Evolutionary conservation across 2,113 vertebrate genomes (phyloP), one percentile per base, ranked within the genome.

Genomic region (Anas platyrhynchos): DNA sequence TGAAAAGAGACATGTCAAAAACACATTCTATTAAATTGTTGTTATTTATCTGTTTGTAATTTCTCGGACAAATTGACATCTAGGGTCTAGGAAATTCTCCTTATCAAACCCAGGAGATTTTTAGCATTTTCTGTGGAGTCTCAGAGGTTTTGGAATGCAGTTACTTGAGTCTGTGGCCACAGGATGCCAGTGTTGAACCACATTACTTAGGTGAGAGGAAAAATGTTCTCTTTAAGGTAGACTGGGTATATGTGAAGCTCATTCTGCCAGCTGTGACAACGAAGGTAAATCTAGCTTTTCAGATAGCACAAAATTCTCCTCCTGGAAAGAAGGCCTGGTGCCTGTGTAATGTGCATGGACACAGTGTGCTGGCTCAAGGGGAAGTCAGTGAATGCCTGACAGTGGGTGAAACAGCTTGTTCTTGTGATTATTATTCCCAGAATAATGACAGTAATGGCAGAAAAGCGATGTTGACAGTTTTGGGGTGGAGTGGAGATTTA

Each of bases 141-240:
- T 83, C 54, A 31, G 71, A 91, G 85, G 52, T 71, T 83, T 91
- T 78, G 27, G 26, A 88, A 75, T 77, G 31, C 27, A n/a, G 74
- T 76, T 83, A 38, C 91, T 97, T 95, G 93, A 95, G 76, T 96
- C 72, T 96, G 32, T 97, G 97, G 96, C 97, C 98, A 98, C 96
- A 97, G 97, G 98, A 98, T 98, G 98, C 98, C 98, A 98, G 97
- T 98, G 44, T 98, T 98, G 98, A 97, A 97, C 97, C 96, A 32
- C 71, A 11, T 95, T 91, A 67, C 77, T 87, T 44, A 46, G 32
- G n/a, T 17, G 71, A 83, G 91, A 94, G 88, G 58, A 94, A 92
- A 94, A 96, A 83, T 65, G 54, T 63, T 87, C 71, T 93, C 69
- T 96, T 97, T 96, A 95, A 96, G 97, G 92, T 91, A 92, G 82